Percentiles rank a stretch among this genome's conserved stretches.
These are phyloP conservation scores for Barypeithes pellucidus DNA, from an alignment of 2,888 invertebrate genomes.

Conservation along the genomic window DNA sequence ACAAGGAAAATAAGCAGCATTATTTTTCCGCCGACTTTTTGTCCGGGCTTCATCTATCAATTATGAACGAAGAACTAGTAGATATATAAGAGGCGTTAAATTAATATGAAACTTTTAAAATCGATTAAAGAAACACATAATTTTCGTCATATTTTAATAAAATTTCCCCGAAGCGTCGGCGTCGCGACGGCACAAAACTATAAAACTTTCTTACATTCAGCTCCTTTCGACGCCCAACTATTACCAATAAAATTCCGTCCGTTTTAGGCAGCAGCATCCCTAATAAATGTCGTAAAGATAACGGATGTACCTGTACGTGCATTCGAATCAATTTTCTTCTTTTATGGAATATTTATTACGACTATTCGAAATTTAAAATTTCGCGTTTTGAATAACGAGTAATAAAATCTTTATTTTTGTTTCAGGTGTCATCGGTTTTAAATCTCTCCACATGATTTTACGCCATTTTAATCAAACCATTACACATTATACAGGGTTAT, in stretches of 20 bases:
- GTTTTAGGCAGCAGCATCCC: constrained; percentile 10
- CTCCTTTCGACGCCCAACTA: not conserved
- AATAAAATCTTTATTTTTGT: too few relatives aligned
- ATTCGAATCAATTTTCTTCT: constrained; percentile 13
- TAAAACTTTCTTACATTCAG: constrained; percentile 10
- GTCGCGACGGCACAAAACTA: not conserved
- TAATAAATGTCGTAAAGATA: constrained; percentile 25
- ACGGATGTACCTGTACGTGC: constrained; percentile 6
- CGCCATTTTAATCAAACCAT: too few relatives aligned
- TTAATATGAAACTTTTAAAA: not conserved
- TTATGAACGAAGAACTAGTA: too few relatives aligned
- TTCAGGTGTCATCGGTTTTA: too few relatives aligned
- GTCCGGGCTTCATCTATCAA: too few relatives aligned
- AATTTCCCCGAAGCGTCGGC: too few relatives aligned
- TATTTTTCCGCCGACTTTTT: too few relatives aligned
- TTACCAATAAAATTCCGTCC: constrained; percentile 3
- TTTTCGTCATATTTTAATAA: not conserved
- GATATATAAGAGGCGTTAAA: not conserved
- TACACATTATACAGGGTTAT: too few relatives aligned
- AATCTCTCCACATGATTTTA: too few relatives aligned
- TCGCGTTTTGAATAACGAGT: constrained; percentile 22
- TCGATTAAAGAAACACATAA: not conserved
- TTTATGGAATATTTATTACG: constrained; percentile 14
- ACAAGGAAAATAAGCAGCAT: too few relatives aligned
- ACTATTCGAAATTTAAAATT: constrained; percentile 1